Evolutionary conservation across 2,888 invertebrate species (phyloP).

Genomic region (Aplocera efformata): DNA sequence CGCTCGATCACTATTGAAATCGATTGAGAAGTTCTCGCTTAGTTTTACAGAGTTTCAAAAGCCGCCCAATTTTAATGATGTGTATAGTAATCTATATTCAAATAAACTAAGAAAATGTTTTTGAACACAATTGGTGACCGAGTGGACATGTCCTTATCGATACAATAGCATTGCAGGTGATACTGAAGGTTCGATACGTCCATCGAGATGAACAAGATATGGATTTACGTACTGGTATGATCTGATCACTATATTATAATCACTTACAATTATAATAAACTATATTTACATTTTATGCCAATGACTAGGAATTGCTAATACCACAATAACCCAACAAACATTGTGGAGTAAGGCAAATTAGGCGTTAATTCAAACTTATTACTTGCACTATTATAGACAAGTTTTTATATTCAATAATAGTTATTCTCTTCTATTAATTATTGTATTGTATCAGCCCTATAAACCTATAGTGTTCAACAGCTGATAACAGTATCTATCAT

Average conservation of each 20-base stretch:
- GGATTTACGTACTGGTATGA: conserved; percentile 70
- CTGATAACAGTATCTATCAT: too few species aligned
- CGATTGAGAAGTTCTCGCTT: conserved; percentile 63
- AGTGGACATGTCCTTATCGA: conserved; percentile 75
- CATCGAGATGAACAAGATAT: conserved; percentile 68
- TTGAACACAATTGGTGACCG: conserved; percentile 55
- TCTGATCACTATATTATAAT: conserved; percentile 4
- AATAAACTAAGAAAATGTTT: conserved; percentile 48
- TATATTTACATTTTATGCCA: too few species aligned
- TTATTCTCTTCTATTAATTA: too few species aligned
- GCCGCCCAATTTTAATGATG: conserved; percentile 28
- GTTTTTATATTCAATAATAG: too few species aligned
- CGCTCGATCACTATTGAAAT: conserved; percentile 55
- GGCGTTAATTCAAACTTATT: too few species aligned
- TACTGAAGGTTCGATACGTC: conserved; percentile 42
- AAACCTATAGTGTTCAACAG: too few species aligned
- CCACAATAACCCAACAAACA: too few species aligned
- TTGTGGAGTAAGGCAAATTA: too few species aligned
- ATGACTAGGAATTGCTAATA: too few species aligned
- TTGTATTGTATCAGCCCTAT: too few species aligned
- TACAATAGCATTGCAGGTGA: conserved; percentile 63
- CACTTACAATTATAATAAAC: background rate
- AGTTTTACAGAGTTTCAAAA: conserved; percentile 63
- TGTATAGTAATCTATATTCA: conserved; percentile 25
- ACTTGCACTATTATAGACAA: too few species aligned